Evolutionary conservation across 2,888 invertebrate genomes (phyloP).

Genomic region (Chironomus tentans): DNA sequence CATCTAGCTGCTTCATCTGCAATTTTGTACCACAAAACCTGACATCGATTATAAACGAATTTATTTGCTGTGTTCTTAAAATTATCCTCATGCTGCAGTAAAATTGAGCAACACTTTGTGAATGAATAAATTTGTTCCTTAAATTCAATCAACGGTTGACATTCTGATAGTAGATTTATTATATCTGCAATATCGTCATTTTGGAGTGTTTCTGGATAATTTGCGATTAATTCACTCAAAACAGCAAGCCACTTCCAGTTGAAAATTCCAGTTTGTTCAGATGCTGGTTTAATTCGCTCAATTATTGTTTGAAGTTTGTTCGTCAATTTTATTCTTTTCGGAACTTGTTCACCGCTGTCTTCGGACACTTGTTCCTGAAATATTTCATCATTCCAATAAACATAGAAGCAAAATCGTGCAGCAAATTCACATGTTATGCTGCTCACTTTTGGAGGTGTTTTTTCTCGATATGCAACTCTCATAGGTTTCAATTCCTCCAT

Average conservation of each 20-base stretch:
- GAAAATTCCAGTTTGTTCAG: not conserved
- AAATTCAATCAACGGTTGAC: not conserved
- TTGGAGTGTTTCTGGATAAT: not conserved
- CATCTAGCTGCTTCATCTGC: not conserved
- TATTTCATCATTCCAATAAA: conserved; percentile 3
- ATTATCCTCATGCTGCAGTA: not conserved
- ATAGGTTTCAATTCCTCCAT: not conserved
- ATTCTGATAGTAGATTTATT: not conserved
- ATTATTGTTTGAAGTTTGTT: not conserved
- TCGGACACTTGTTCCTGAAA: not conserved
- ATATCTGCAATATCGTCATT: not conserved
- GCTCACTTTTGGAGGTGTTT: not conserved
- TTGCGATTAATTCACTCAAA: not conserved
- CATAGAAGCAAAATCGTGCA: not conserved
- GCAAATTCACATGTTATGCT: not conserved
- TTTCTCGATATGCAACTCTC: not conserved
- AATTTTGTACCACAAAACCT: not conserved
- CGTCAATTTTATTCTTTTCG: not conserved
- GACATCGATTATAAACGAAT: not conserved
- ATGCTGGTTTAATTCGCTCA: not conserved
- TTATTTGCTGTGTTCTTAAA: not conserved
- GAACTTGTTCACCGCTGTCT: not conserved
- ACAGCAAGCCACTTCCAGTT: conserved; percentile 19
- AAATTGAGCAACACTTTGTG: conserved; percentile 2
- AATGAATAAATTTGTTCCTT: conserved; percentile 3